Percentiles rank a stretch among this genome's conserved stretches.
phyloP scores from a whole-genome alignment of 2,888 invertebrate species.

The Caenorhabditis panamensis region DNA sequence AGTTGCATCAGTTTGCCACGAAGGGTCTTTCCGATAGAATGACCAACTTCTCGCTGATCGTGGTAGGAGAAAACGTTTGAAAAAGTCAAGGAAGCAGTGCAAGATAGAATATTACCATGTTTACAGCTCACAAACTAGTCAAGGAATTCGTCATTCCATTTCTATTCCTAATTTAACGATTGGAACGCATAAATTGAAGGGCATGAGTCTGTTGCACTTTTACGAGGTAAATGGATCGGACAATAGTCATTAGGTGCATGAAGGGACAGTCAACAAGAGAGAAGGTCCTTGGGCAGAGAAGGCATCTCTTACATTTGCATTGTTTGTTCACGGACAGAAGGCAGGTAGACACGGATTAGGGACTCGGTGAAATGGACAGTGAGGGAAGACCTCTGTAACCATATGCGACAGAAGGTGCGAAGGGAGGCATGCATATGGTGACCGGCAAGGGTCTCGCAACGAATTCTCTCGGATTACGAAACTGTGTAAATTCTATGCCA shows the following conservation, averaged over 20 bases:
- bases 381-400: background rate
- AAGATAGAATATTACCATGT: too few relatives aligned
- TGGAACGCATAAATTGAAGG: background rate
- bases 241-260: conserved; percentile 38
- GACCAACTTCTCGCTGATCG: too few relatives aligned
- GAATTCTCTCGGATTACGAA: background rate
- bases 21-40: too few relatives aligned
- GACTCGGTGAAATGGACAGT: background rate
- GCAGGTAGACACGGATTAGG: conserved; percentile 23
- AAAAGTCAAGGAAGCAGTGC: too few relatives aligned
- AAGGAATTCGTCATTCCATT: background rate
- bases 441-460: background rate
- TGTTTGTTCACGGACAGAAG: conserved; percentile 33
- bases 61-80: too few relatives aligned
- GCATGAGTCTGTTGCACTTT: conserved; percentile 1
- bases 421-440: conserved; percentile 7
- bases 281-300: conserved; percentile 35
- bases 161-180: too few relatives aligned
- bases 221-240: conserved; percentile 8
- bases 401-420: background rate
- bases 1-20: too few relatives aligned
- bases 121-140: too few relatives aligned
- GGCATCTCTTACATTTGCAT: conserved; percentile 22
- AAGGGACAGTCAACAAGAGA: conserved; percentile 22
- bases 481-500: background rate